A percentile compares a stretch with the other conserved stretches of the same genome.
Evolutionary conservation across 2,797 vertebrate genomes (phyloP).

Genomic region (Pangasius djambal): DNA sequence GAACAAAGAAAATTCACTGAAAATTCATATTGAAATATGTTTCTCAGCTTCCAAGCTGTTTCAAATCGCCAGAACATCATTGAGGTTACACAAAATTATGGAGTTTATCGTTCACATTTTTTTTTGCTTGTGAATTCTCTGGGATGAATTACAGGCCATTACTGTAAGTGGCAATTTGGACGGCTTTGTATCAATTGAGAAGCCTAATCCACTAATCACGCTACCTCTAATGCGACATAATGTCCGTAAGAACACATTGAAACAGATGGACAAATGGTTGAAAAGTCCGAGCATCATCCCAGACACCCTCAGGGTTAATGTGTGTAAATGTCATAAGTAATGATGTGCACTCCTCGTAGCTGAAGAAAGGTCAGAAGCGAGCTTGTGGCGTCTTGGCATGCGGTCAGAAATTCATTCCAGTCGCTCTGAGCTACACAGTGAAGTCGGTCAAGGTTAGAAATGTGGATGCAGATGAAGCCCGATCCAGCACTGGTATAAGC

Average conservation of each 20-base stretch:
- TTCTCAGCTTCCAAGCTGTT: neutral
- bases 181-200: neutral
- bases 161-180: neutral
- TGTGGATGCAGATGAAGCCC: neutral
- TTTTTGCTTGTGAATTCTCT: neutral
- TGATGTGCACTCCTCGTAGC: conserved; percentile 46
- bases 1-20: neutral
- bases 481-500: neutral
- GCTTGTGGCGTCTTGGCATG: conserved; percentile 32
- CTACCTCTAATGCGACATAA: neutral
- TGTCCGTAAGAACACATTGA: neutral
- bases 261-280: neutral
- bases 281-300: conserved; percentile 8
- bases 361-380: conserved; percentile 53
- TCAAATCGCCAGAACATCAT: neutral
- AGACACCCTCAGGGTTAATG: conserved; percentile 30
- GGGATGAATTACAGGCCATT: neutral
- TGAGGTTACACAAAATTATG: no score
- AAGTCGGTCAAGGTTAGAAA: conserved; percentile 17
- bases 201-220: neutral
- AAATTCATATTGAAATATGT: neutral
- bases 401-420: conserved; percentile 34
- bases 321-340: conserved; percentile 56
- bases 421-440: conserved; percentile 18
- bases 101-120: neutral